A percentile compares a stretch with the other conserved stretches of the same genome.
Evolutionary conservation across 2,797 vertebrate genomes (phyloP).

Genomic region (Channa striata): DNA sequence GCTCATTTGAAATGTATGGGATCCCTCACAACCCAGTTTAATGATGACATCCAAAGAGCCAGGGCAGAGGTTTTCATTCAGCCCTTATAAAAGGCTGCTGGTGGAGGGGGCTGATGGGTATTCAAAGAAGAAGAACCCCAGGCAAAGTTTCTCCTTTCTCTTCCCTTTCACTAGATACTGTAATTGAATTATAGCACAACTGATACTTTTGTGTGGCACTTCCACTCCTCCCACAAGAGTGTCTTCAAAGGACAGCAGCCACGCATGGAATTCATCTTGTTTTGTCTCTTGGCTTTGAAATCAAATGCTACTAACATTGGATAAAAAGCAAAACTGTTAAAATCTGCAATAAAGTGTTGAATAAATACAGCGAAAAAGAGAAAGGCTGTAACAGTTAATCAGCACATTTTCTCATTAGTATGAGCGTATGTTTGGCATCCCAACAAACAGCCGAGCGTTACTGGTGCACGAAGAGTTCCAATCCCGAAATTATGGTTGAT

Average conservation of each 20-base stretch:
- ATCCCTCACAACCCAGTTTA: slow-evolving; percentile 69
- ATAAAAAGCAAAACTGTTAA: slow-evolving; percentile 29
- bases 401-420: slow-evolving; percentile 41
- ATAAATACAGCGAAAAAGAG: slow-evolving; percentile 6
- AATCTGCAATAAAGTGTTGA: slow-evolving; percentile 32
- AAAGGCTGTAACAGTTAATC: slow-evolving; percentile 38
- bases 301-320: slow-evolving; percentile 49
- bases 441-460: slow-evolving; percentile 56
- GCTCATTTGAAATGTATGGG: slow-evolving; percentile 62
- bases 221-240: not conserved
- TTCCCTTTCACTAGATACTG: slow-evolving; percentile 53
- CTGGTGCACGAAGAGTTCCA: slow-evolving; percentile 27
- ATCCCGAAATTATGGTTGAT: slow-evolving; percentile 46
- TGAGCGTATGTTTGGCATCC: slow-evolving; percentile 50
- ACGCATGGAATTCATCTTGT: slow-evolving; percentile 56
- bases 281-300: slow-evolving; percentile 61
- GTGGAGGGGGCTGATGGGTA: slow-evolving; percentile 35
- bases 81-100: slow-evolving; percentile 43
- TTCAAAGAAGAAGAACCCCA: slow-evolving; percentile 58
- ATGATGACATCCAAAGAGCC: slow-evolving; percentile 76
- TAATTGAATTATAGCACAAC: slow-evolving; percentile 72
- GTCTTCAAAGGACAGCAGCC: slow-evolving; percentile 50
- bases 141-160: slow-evolving; percentile 67
- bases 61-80: slow-evolving; percentile 42
- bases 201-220: slow-evolving; percentile 61